Base-by-base conservation (phyloP, 2,113 vertebrate genomes). In the Arothron firmamentum region DNA sequence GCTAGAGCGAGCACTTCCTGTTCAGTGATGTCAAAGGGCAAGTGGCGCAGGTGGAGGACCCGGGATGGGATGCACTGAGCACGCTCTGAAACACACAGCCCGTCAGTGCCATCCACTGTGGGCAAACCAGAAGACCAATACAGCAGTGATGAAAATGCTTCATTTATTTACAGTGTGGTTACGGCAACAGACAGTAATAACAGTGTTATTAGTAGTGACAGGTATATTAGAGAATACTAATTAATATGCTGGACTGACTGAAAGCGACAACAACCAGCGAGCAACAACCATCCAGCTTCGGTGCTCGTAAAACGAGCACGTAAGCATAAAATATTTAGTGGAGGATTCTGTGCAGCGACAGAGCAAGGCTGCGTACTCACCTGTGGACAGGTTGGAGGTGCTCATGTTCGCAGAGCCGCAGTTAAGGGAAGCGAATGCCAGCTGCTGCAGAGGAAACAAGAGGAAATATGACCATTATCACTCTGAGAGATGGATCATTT, bases 1-100 rank as follows among this genome's bases (percentile, higher is more conserved):
- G 77, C 82, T 60, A 84, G 49, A 52, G 66, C 18, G 1, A 85
- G 52, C 46, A 85, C 77, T 82, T 85, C 82, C 70, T 82, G 79
- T 67, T 85, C 77, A 41, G 74, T 78, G 58, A 78, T n/a, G 69
- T 82, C 70, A 2, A 16, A 47, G 4, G 79, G 82, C 46, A 82
- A 74, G 38, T 80, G 82, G 11, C 72, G 79, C 52, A 82, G 64
- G 66, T 80, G 79, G 21, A 85, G 77, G 21, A 85, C 79, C 49
- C 41, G 82, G 17, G 72, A 85, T 0, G 69, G 74, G 56, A 76
- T 10, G 16, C 57, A 69, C 72, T 80, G 82, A 73, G 72, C 72
- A 0, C 25, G 72, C 79, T 80, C 82, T 74, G 77, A 72, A 68
- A 82, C 72, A 80, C 77, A 72, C 62, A 75, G 52, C 56, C 74